These are phyloP conservation scores for Eubasilissa splendida DNA, from an alignment of 2,888 invertebrate species.

Conservation along the genomic window DNA sequence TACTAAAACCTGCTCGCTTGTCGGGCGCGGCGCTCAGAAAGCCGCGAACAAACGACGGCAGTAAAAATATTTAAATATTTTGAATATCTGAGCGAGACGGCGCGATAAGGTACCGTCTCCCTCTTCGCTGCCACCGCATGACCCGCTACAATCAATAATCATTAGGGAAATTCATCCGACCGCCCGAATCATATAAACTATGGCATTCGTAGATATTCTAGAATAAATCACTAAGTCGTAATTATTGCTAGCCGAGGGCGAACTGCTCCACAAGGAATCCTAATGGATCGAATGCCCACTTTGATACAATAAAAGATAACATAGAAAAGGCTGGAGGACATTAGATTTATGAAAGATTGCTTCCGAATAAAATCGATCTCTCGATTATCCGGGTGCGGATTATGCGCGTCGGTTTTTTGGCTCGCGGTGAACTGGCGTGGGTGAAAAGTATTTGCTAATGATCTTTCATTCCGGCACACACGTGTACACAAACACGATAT, in stretches of 20 bases:
- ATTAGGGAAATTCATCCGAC: slow-evolving; percentile 51
- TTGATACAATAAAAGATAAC: slow-evolving; percentile 55
- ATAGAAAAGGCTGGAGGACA: slow-evolving; percentile 54
- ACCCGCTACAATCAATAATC: slow-evolving; percentile 57
- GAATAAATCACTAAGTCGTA: slow-evolving; percentile 57
- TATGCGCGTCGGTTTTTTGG: too few species aligned
- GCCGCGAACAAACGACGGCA: slow-evolving; percentile 42
- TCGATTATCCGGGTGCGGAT: too few species aligned
- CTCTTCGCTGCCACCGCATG: slow-evolving; percentile 48
- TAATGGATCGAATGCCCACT: slow-evolving; percentile 51
- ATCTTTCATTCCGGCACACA: too few species aligned
- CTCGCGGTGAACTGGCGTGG: too few species aligned
- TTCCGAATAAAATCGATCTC: slow-evolving; percentile 24
- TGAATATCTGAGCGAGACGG: background rate
- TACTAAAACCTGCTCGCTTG: slow-evolving; percentile 16
- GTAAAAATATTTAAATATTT: slow-evolving; percentile 26
- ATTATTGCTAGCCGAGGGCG: slow-evolving; percentile 57
- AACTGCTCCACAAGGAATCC: slow-evolving; percentile 31
- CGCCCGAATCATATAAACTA: slow-evolving; percentile 29
- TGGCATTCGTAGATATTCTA: slow-evolving; percentile 33
- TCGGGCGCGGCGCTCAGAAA: slow-evolving; percentile 15
- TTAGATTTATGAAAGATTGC: slow-evolving; percentile 53
- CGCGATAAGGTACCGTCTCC: background rate
- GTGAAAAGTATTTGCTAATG: too few species aligned
- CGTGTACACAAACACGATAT: too few species aligned